phyloP scores from a whole-genome alignment of 2,888 invertebrate species.

The Tetragonisca angustula region DNA sequence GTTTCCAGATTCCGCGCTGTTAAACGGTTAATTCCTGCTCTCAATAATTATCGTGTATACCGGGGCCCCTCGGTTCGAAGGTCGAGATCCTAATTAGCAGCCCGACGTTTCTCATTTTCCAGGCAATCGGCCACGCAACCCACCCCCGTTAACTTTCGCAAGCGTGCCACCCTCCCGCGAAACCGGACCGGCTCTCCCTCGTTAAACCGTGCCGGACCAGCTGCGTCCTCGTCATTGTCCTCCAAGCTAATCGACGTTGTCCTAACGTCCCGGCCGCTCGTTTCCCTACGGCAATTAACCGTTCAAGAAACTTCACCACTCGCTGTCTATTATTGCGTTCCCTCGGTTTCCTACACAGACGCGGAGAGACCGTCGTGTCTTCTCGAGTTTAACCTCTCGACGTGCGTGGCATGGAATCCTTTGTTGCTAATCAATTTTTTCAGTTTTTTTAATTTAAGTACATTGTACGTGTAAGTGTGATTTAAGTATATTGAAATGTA shows the following conservation, averaged over 20 bases:
- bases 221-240: constrained; percentile 23
- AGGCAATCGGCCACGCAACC: constrained; percentile 62
- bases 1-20: constrained; percentile 30
- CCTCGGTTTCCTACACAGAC: neutral
- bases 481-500: too few relatives aligned
- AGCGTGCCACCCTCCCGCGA: neutral
- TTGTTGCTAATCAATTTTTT: too few relatives aligned
- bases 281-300: constrained; percentile 22
- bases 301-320: neutral
- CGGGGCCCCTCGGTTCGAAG: constrained; percentile 12
- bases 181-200: constrained; percentile 30
- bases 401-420: too few relatives aligned
- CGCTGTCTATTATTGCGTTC: neutral
- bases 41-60: constrained; percentile 70
- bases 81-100: constrained; percentile 70
- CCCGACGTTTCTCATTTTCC: constrained; percentile 68
- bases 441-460: too few relatives aligned
- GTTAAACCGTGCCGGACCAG: neutral
- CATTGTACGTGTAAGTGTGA: too few relatives aligned
- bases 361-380: too few relatives aligned
- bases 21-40: constrained; percentile 59
- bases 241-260: constrained; percentile 12
- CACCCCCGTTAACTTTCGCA: constrained; percentile 21
- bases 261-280: neutral
- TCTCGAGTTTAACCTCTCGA: too few relatives aligned